Base-by-base conservation (phyloP, 2,113 vertebrate genomes). In the Paratilapia polleni region DNA sequence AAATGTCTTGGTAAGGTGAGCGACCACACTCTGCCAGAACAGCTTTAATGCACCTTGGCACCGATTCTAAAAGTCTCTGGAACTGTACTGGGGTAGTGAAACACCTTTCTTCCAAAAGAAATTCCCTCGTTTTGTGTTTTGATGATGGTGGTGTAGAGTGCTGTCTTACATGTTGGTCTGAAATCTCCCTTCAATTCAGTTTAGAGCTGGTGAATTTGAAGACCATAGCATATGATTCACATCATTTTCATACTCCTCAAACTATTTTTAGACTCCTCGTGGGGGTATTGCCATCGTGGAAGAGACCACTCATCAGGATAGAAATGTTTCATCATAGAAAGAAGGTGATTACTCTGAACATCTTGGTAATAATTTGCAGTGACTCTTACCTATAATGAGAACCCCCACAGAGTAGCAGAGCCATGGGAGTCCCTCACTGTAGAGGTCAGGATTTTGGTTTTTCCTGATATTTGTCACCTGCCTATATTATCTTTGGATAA, bases 31-130 rank as follows among this genome's bases (percentile, higher is more conserved):
- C 15, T 19, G 60, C 38, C 64, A 26, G 41, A 1, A 47, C 22
- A 17, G 38, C 14, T 47, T 41, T 26, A 28, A 11, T 68, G 15
- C 49, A 52, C 17, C 6, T 19, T 52, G 49, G 17, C 49, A 52
- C 49, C 19, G 64, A 47, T 22, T 68, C 64, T 43, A 68, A 26
- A 68, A 68, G 38, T 0, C 14, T 68, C 41, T 64, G 62, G 38
- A 64, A 0, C n/a, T n/a, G n/a, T n/a, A n/a, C n/a, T n/a, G 20
- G 34, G 10, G 41, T 12, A 64, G 62, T 22, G 1, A 7, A 1
- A 22, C 20, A 4, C 62, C 41, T 43, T 43, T 43, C 6, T 43
- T n/a, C 17, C 17, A 20, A 52, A 52, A 9, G 17, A 52, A 8
- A 52, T 20, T 52, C 11, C 41, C 36, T 68, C 64, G 11, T 47